Evolutionary conservation across 2,113 vertebrate genomes (phyloP), one percentile per base, ranked within the genome.

Genomic region (Carassius gibelio): DNA sequence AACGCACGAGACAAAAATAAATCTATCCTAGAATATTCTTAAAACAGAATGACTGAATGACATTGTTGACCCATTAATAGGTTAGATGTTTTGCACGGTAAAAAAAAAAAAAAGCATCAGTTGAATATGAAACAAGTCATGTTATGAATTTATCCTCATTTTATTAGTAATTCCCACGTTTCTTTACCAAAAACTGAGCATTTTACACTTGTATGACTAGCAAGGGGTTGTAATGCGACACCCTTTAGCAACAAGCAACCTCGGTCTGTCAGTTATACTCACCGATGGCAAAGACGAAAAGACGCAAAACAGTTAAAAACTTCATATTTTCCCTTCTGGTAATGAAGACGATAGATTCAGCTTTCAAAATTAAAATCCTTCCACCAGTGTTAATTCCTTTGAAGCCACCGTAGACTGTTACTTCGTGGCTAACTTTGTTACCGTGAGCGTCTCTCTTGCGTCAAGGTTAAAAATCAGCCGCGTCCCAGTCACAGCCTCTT

Each of bases 1-100:
- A 94, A 92, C 92, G 93, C 94, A 93, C 90, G 87, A 85, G 93
- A 94, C 94, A 93, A 94, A 95, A 94, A 94, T 94, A 95, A 94
- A 91, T 89, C 91, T 90, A 92, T 94, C 93, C 89, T 83, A 94
- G 93, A 93, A 90, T 90, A 93, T 89, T 93, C 91, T 90, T 89
- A 94, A 95, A 93, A 93, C 92, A 91, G 90, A 91, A 90, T 91
- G 90, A 52, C 79, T 52, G 75, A 75, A 34, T 36, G 48, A 64
- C 71, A 90, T 85, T 72, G 76, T 81, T 78, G 84, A 76, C 81
- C 81, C 85, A 45, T 64, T 30, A 83, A 85, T 64, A 82, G 36
- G 34, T 42, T 55, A 1, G 14, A 45, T 26, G 4, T 19, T 66
- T 66, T 55, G 48, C 36, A 61, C 50, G 64, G 61, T 74, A 14